Conservation (phyloP, 2,113 vertebrate species). For the Cichladusa arquata region DNA sequence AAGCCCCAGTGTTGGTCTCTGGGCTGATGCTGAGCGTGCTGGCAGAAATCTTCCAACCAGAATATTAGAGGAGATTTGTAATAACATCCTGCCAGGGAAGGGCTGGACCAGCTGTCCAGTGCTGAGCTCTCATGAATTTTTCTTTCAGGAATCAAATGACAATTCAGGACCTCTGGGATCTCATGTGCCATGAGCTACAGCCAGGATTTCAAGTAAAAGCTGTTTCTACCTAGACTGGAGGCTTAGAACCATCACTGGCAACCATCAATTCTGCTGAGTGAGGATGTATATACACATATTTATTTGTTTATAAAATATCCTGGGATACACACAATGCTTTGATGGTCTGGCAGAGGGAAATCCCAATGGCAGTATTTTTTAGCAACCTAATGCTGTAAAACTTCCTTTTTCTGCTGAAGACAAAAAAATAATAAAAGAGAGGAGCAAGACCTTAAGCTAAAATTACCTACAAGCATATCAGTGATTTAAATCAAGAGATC, state of each 20-base stretch:
- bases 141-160: neutral
- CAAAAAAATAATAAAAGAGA: neutral
- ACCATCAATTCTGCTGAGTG: neutral
- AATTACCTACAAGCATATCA: neutral
- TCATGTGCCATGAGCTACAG: neutral
- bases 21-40: neutral
- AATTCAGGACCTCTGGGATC: neutral
- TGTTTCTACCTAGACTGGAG: neutral
- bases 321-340: neutral
- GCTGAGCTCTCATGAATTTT: neutral
- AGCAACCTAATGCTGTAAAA: neutral
- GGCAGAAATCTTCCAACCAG: neutral
- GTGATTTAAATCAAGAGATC: neutral
- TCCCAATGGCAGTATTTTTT: neutral
- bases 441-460: neutral
- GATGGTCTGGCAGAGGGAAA: neutral
- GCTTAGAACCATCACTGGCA: neutral
- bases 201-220: neutral
- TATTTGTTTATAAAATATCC: neutral
- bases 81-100: neutral
- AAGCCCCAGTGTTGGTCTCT: neutral
- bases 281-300: accelerated
- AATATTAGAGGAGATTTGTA: neutral
- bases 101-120: neutral
- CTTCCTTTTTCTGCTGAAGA: neutral